A percentile compares a stretch with the other conserved stretches of the same genome.
phyloP scores from a whole-genome alignment of 2,888 invertebrate genomes.

The Chrysina gloriosa region DNA sequence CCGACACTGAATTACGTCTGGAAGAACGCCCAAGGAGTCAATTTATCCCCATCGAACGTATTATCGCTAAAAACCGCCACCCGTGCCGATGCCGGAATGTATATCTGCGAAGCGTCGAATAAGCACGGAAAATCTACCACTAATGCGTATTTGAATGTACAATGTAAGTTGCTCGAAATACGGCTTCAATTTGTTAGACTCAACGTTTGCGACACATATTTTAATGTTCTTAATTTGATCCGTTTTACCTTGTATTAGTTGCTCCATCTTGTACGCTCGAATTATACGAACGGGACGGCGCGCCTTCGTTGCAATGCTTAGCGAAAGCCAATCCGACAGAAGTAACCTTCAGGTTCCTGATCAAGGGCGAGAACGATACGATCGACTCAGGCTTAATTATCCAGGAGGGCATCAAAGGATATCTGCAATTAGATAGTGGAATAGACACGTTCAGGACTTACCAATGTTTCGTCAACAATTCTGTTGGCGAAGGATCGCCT shows the following conservation, averaged over 20 bases:
- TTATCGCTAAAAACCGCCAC: slow-evolving; percentile 75
- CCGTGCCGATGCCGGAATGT: slow-evolving; percentile 79
- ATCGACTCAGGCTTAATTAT: slow-evolving; percentile 71
- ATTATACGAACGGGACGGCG: slow-evolving; percentile 76
- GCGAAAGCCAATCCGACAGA: slow-evolving; percentile 84
- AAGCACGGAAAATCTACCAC: slow-evolving; percentile 81
- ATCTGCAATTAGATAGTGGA: slow-evolving; percentile 73
- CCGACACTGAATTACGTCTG: slow-evolving; percentile 80
- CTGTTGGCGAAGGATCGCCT: slow-evolving; percentile 74
- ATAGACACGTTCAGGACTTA: slow-evolving; percentile 80
- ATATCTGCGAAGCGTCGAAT: slow-evolving; percentile 83
- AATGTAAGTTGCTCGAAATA: slow-evolving; percentile 74
- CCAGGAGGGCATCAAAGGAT: slow-evolving; percentile 69
- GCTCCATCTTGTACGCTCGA: slow-evolving; percentile 84
- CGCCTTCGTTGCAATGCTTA: slow-evolving; percentile 82
- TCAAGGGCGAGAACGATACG: slow-evolving; percentile 86
- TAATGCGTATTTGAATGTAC: slow-evolving; percentile 80
- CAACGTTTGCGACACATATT: too few relatives aligned
- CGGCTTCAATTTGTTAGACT: neutral
- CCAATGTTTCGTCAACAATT: slow-evolving; percentile 86
- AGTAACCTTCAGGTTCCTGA: slow-evolving; percentile 84
- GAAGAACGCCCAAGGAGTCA: slow-evolving; percentile 71
- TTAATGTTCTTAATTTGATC: neutral
- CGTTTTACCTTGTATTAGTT: slow-evolving; percentile 8
- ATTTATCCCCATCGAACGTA: slow-evolving; percentile 66